These are phyloP conservation scores for Pipra filicauda DNA, from an alignment of 2,113 vertebrate species.

Conservation along the genomic window DNA sequence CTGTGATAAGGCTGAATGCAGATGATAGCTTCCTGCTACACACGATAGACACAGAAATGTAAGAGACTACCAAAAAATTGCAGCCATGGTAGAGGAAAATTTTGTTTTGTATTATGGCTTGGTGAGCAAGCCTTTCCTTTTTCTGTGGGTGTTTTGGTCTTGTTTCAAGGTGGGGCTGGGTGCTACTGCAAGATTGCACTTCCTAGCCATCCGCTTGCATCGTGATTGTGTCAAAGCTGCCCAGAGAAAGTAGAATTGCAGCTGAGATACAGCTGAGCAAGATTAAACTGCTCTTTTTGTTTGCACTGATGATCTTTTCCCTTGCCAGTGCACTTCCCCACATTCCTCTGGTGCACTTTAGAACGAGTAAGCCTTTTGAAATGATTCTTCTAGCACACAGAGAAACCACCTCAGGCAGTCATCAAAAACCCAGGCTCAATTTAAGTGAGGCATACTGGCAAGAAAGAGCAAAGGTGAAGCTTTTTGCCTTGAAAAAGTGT, in stretches of 20 bases:
- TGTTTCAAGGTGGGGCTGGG: background rate
- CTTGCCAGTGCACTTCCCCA: background rate
- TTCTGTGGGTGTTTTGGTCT: background rate
- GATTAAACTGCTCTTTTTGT: slow-evolving; percentile 23
- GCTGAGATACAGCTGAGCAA: slow-evolving; percentile 12
- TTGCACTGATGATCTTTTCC: slow-evolving; percentile 26
- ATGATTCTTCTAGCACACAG: background rate
- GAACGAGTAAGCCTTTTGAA: slow-evolving; percentile 34
- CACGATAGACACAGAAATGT: background rate
- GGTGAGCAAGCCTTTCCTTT: background rate
- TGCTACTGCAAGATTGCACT: background rate
- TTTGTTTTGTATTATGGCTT: background rate
- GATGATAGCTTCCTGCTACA: background rate
- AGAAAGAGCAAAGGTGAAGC: slow-evolving; percentile 38
- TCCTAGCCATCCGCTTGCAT: background rate
- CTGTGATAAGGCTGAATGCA: background rate
- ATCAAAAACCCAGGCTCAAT: slow-evolving; percentile 2
- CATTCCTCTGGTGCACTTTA: slow-evolving; percentile 10
- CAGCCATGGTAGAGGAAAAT: background rate
- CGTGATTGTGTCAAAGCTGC: background rate
- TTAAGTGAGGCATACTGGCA: background rate
- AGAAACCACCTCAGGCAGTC: background rate
- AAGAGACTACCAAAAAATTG: background rate
- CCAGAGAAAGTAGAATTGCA: slow-evolving; percentile 4
- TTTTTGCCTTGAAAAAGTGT: slow-evolving; percentile 17